Conservation (phyloP, 2,797 vertebrate genomes). For the Pteronotus mesoamericanus region DNA sequence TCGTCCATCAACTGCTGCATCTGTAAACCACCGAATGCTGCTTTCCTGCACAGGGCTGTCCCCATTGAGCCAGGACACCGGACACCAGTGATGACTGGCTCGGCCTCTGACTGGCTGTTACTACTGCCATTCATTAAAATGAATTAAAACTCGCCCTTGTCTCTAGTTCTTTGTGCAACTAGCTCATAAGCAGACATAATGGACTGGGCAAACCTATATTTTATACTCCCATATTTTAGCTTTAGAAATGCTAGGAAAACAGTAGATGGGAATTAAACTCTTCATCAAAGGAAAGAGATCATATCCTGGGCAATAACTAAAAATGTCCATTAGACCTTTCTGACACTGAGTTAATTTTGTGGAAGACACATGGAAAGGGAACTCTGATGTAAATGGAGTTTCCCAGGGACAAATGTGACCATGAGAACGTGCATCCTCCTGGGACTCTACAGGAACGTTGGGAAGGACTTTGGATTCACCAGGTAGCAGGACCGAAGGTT, state of each 20-base stretch:
- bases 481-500: background rate
- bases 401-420: background rate
- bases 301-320: background rate
- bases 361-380: background rate
- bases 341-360: background rate
- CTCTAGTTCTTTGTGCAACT: background rate
- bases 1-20: fast-evolving
- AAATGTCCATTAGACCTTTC: background rate
- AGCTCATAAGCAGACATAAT: background rate
- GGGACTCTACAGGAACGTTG: background rate
- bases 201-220: background rate
- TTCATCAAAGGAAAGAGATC: background rate
- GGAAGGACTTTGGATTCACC: background rate
- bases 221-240: background rate
- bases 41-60: background rate
- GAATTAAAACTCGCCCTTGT: background rate
- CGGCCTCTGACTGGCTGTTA: fast-evolving
- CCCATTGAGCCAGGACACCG: background rate
- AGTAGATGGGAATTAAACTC: background rate
- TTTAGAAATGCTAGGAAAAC: background rate
- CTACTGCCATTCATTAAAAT: background rate
- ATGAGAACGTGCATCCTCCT: background rate
- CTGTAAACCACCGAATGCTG: background rate
- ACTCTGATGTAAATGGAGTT: background rate
- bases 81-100: background rate